Evolutionary conservation across 2,888 invertebrate genomes (phyloP), one percentile per base, ranked within the genome.

Genomic region (Metacarcinus magister): DNA sequence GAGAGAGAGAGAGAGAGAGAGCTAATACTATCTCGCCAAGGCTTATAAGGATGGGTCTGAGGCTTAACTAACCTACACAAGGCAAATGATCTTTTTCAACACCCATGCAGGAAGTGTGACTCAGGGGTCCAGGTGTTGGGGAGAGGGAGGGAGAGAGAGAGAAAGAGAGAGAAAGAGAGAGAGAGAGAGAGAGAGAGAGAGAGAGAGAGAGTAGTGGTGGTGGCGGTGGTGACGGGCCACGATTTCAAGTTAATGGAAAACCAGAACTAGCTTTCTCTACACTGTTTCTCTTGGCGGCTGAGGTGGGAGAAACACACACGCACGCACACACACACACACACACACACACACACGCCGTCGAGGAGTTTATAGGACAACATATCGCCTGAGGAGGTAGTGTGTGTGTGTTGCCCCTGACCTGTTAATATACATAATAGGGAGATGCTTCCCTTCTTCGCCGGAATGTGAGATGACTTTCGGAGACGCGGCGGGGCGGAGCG

Each of bases 161-260:
- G 75, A 28, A 28, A 19, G 54, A 54, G 54, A 19, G 39, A 39
- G 39, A 39, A 2, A 39, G 39, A 39, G 39, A 39, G 39, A 39
- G 39, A 39, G 39, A 39, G 39, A 39, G 39, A 19, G 54, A 10
- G 54, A 32, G 90, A 8, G 32, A 8, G 90, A 32, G 90, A 32
- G 90, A 10, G 32, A 10, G 90, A 32, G 90, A 4, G 90, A 7
- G 91, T 10, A 32, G 8, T 32, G 87, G 39, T 8, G 13, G 87
- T 3, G 39, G 39, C 2, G 87, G 32, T 13, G 28, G 28, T 28
- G 28, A 82, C 75, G 39, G 39, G 87, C 39, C 39, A 87, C 39
- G 87, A 87, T 87, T 87, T 87, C 87, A 39, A 87, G 87, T 87
- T 87, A 39, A 87, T 87, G 87, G 87, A 87, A 87, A 87, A 39